phyloP scores from a whole-genome alignment of 1,140 invertebrate genomes.

The Drosophila tristis region DNA sequence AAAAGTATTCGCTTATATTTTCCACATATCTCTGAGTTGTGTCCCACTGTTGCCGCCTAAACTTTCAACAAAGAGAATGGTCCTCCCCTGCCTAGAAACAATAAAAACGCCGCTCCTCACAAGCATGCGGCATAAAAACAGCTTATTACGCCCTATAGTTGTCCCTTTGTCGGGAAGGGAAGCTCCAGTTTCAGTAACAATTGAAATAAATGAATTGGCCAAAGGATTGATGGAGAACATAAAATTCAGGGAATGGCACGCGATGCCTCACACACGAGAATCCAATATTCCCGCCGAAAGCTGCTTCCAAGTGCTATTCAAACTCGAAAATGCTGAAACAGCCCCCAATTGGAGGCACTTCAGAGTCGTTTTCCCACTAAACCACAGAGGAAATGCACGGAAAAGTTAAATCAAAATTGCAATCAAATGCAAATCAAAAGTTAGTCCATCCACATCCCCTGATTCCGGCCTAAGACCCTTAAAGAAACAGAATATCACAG shows the following conservation, averaged over 20 bases:
- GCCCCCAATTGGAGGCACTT: slow-evolving; percentile 13
- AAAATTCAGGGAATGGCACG: slow-evolving; percentile 50
- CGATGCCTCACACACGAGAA: slow-evolving; percentile 1
- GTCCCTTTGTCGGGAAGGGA: slow-evolving; percentile 28
- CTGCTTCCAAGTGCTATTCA: slow-evolving; percentile 28
- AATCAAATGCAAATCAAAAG: slow-evolving; percentile 46
- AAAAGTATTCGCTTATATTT: background rate
- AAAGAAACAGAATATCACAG: background rate
- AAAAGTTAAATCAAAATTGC: slow-evolving; percentile 40
- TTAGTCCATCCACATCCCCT: slow-evolving; percentile 7
- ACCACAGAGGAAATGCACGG: slow-evolving; percentile 20
- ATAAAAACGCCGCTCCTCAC: slow-evolving; percentile 66
- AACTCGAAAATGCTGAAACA: slow-evolving; percentile 13
- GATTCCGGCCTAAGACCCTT: slow-evolving; percentile 3
- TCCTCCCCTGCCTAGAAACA: slow-evolving; percentile 58
- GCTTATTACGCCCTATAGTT: slow-evolving; percentile 74
- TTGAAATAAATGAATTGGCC: slow-evolving; percentile 80
- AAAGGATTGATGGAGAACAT: slow-evolving; percentile 70
- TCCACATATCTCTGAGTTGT: background rate
- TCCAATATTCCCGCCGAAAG: slow-evolving; percentile 20
- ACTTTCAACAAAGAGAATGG: slow-evolving; percentile 7
- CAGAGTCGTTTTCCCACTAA: slow-evolving; percentile 12
- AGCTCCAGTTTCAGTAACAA: slow-evolving; percentile 54
- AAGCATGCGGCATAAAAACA: slow-evolving; percentile 72
- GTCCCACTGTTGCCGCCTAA: slow-evolving; percentile 34